These are phyloP conservation scores for Drosophila greeni DNA, from an alignment of 2,888 invertebrate species.

Conservation along the genomic window DNA sequence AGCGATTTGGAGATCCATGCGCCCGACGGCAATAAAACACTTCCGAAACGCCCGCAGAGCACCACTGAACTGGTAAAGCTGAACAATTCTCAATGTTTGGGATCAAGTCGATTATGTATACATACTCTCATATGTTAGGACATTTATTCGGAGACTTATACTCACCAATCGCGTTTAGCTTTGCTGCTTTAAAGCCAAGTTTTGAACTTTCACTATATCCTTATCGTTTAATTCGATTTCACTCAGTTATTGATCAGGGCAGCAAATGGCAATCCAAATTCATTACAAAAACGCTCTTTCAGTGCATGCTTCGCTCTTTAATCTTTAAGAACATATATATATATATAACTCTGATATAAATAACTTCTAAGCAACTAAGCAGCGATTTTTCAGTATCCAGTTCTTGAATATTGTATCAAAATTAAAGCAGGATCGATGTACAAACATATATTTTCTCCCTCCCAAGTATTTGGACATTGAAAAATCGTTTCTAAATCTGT, in stretches of 20 bases:
- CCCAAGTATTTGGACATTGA: not conserved
- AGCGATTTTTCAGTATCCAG: slow-evolving; percentile 12
- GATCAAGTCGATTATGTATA: not conserved
- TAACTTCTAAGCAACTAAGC: slow-evolving; percentile 20
- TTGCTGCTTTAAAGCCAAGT: slow-evolving; percentile 56
- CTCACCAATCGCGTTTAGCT: slow-evolving; percentile 51
- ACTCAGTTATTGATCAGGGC: slow-evolving; percentile 17
- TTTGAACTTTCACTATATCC: slow-evolving; percentile 38
- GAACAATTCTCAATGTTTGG: slow-evolving; percentile 16
- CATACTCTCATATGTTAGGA: slow-evolving; percentile 39
- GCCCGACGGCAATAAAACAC: slow-evolving; percentile 80
- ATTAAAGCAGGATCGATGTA: not conserved
- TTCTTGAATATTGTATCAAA: not conserved
- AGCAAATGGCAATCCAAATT: slow-evolving; percentile 11
- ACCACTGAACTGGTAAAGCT: slow-evolving; percentile 78
- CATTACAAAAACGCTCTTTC: slow-evolving; percentile 12
- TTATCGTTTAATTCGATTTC: slow-evolving; percentile 22
- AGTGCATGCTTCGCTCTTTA: slow-evolving; percentile 46
- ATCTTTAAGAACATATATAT: slow-evolving; percentile 6
- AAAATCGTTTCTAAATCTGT: slow-evolving; percentile 33
- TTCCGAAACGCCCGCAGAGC: slow-evolving; percentile 78
- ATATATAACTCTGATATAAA: slow-evolving; percentile 12
- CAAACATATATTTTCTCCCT: no score
- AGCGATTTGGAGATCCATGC: slow-evolving; percentile 84
- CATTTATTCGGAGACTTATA: slow-evolving; percentile 24